These are phyloP conservation scores for Trogon melanurus DNA, from an alignment of 2,113 vertebrate species.

Conservation along the genomic window DNA sequence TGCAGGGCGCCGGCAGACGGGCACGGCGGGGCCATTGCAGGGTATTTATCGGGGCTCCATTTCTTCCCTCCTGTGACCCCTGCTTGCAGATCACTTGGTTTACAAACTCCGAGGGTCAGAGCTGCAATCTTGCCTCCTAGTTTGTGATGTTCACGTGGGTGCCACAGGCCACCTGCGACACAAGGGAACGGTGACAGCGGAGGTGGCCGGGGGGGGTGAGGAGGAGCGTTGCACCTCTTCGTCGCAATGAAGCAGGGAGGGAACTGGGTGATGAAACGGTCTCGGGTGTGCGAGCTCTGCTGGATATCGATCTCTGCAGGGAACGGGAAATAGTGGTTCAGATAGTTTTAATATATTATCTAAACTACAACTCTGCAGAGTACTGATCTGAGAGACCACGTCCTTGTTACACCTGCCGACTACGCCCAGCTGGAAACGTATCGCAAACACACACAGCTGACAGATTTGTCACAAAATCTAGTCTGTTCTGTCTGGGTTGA, in stretches of 20 bases:
- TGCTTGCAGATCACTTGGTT: background rate
- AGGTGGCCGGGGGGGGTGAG: background rate
- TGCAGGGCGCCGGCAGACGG: background rate
- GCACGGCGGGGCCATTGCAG: background rate
- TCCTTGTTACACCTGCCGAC: background rate
- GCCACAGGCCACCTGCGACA: background rate
- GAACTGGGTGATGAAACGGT: background rate
- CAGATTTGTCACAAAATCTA: slow-evolving; percentile 40
- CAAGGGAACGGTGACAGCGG: rapidly evolving
- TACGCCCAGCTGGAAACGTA: background rate
- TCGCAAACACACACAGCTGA: slow-evolving; percentile 11
- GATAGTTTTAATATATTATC: background rate
- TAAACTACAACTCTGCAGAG: background rate
- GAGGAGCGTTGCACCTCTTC: rapidly evolving
- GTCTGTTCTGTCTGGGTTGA: slow-evolving; percentile 32
- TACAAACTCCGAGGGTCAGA: background rate
- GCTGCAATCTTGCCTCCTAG: background rate
- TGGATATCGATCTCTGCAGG: background rate
- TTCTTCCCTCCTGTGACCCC: rapidly evolving
- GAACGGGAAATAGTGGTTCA: background rate
- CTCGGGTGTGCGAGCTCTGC: background rate
- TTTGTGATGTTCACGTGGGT: rapidly evolving
- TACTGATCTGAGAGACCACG: background rate
- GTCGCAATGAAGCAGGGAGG: background rate
- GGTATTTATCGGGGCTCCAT: background rate